These are phyloP conservation scores for Pollenia angustigena DNA, from an alignment of 2,888 invertebrate genomes.

Conservation along the genomic window DNA sequence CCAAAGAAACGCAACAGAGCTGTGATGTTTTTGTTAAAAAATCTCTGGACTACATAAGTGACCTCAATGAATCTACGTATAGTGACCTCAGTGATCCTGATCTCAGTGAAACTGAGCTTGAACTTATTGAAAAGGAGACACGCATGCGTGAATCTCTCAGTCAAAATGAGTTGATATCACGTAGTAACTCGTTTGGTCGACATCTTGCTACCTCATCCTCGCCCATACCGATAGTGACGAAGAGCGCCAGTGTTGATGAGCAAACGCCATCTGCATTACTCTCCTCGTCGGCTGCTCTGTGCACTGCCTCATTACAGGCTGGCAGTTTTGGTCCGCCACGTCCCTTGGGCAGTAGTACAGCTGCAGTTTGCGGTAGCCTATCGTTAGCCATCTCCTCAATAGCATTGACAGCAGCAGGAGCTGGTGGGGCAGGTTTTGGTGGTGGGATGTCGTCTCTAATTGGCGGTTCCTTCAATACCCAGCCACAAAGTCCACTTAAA, in stretches of 20 bases:
- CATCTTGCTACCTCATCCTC: conserved; percentile 82
- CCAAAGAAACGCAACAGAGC: conserved; percentile 84
- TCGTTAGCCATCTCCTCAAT: conserved; percentile 82
- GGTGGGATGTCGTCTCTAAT: conserved; percentile 62
- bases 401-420: conserved; percentile 77
- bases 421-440: conserved; percentile 71
- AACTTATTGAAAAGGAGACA: conserved; percentile 86
- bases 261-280: conserved; percentile 78
- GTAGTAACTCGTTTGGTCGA: conserved; percentile 84
- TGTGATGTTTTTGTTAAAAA: conserved; percentile 85
- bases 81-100: conserved; percentile 88
- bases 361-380: conserved; percentile 82
- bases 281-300: conserved; percentile 75
- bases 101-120: conserved; percentile 87
- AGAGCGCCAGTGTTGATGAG: conserved; percentile 84
- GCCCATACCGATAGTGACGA: conserved; percentile 84
- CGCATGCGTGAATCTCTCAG: conserved; percentile 83
- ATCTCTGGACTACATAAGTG: conserved; percentile 87
- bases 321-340: conserved; percentile 76
- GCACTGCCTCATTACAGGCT: conserved; percentile 76
- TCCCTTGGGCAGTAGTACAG: conserved; percentile 80
- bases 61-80: conserved; percentile 87
- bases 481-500: conserved; percentile 84
- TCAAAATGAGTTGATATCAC: conserved; percentile 83
- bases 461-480: conserved; percentile 74